Evolutionary conservation across 2,888 invertebrate species (phyloP).

Genomic region (Capitulum mitella): DNA sequence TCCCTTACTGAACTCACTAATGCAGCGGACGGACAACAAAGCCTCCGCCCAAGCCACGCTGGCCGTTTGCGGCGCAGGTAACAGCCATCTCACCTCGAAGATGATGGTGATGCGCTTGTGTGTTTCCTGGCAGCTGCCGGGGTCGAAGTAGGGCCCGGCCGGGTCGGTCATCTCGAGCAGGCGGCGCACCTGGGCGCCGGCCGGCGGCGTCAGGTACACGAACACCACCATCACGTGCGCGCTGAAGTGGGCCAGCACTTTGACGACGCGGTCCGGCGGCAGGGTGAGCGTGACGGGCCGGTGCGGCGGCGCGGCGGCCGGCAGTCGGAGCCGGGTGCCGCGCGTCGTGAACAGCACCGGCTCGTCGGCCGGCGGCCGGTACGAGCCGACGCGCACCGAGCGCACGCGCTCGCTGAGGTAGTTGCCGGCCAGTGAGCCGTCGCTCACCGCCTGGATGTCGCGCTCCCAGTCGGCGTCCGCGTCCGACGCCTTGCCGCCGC

Average conservation of each 20-base stretch:
- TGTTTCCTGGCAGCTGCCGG: constrained; percentile 53
- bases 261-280: constrained; percentile 60
- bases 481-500: background rate
- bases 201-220: constrained; percentile 62
- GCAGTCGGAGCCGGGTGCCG: constrained; percentile 47
- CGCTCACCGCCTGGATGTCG: background rate
- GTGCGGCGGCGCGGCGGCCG: constrained; percentile 49
- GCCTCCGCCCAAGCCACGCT: too few species aligned
- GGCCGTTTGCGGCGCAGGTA: background rate
- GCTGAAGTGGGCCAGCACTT: constrained; percentile 68
- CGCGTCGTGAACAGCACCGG: constrained; percentile 50
- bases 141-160: constrained; percentile 49
- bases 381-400: constrained; percentile 75
- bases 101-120: constrained; percentile 67
- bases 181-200: constrained; percentile 56
- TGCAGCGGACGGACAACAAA: too few species aligned
- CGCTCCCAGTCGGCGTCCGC: constrained; percentile 16
- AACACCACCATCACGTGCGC: constrained; percentile 69
- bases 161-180: constrained; percentile 41
- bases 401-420: constrained; percentile 54
- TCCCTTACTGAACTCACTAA: too few species aligned
- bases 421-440: constrained; percentile 28
- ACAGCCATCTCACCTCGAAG: background rate
- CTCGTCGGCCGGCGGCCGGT: constrained; percentile 61
- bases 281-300: constrained; percentile 52